Percentiles rank a stretch among this genome's conserved stretches.
phyloP scores from a whole-genome alignment of 2,888 invertebrate genomes.

The Diaphora mendica region DNA sequence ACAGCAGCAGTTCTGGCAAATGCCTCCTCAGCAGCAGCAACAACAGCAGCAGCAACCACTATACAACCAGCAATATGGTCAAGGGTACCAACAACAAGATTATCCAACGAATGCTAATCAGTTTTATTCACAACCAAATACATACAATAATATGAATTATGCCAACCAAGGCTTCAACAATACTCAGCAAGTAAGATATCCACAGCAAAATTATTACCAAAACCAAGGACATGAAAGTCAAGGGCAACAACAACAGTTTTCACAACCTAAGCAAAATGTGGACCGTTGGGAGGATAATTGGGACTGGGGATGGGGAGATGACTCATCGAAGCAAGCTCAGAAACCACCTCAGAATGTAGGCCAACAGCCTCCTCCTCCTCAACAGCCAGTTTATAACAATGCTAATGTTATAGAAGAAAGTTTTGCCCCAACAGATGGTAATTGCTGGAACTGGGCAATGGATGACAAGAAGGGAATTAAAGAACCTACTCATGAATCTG shows the following conservation, averaged over 20 bases:
- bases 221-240: constrained; percentile 55
- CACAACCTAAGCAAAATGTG: constrained; percentile 60
- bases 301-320: constrained; percentile 88
- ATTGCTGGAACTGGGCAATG: constrained; percentile 87
- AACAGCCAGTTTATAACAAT: constrained; percentile 66
- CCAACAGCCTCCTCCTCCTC: constrained; percentile 45
- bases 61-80: constrained; percentile 79
- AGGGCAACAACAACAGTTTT: constrained; percentile 59
- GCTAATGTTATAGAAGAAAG: constrained; percentile 86
- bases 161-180: constrained; percentile 62
- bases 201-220: constrained; percentile 69
- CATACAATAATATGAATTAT: constrained; percentile 70
- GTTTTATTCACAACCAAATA: constrained; percentile 59
- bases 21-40: constrained; percentile 57
- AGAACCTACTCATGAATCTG: constrained; percentile 47
- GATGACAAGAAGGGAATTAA: constrained; percentile 77
- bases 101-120: constrained; percentile 72
- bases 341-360: constrained; percentile 54
- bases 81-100: constrained; percentile 72
- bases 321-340: constrained; percentile 76
- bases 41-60: constrained; percentile 69
- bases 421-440: constrained; percentile 81
- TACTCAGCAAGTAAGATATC: constrained; percentile 61
- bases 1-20: constrained; percentile 76
- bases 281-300: constrained; percentile 83